Percentiles rank a stretch among this genome's conserved stretches.
Conservation (phyloP, 2,888 invertebrate species). For the Pristionchus maxplancki region DNA sequence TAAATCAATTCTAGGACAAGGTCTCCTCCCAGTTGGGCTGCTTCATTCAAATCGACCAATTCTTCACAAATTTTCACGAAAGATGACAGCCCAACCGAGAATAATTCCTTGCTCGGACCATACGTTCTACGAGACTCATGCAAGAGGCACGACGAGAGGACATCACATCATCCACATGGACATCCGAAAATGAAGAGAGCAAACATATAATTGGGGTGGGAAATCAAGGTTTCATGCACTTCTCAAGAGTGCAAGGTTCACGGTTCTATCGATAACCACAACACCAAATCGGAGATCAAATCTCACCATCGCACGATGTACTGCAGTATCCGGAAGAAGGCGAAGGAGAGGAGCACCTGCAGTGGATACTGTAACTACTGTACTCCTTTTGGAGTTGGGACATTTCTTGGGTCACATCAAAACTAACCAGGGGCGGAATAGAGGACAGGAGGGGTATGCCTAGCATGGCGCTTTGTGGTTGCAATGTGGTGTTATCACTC, state of each 20-base stretch:
- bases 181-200: too few species aligned
- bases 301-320: conserved; percentile 72
- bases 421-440: not conserved
- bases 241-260: not conserved
- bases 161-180: not conserved
- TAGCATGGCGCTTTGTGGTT: conserved; percentile 18
- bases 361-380: conserved; percentile 22
- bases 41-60: too few species aligned
- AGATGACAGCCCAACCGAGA: too few species aligned
- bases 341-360: conserved; percentile 70
- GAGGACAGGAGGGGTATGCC: not conserved
- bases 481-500: not conserved
- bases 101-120: too few species aligned
- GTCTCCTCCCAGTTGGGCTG: too few species aligned
- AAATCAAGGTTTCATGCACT: not conserved
- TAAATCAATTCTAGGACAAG: too few species aligned
- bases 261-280: not conserved
- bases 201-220: not conserved
- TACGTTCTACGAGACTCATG: too few species aligned
- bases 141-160: not conserved
- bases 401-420: not conserved
- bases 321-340: conserved; percentile 71
- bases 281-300: not conserved
- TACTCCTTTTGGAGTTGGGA: not conserved
- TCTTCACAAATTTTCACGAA: too few species aligned